Conservation (phyloP, 2,113 vertebrate genomes). For the Malurus cyaneus region DNA sequence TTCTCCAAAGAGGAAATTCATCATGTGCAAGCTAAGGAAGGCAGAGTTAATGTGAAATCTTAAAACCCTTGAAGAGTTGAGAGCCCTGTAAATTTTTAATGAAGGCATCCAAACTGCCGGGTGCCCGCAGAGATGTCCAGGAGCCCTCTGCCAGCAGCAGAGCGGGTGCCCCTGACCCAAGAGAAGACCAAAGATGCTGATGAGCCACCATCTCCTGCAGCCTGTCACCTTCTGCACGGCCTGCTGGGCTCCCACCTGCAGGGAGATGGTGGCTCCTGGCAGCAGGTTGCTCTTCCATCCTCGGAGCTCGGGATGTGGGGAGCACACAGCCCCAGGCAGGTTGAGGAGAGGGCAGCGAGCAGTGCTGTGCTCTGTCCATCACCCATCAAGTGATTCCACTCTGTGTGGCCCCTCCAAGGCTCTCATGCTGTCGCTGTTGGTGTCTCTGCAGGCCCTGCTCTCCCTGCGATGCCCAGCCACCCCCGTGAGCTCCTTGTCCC, state of each 20-base stretch:
- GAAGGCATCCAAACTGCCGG: background rate
- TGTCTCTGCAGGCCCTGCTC: constrained; percentile 27
- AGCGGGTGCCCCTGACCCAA: background rate
- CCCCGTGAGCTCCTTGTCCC: background rate
- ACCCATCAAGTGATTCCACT: background rate
- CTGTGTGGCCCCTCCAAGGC: background rate
- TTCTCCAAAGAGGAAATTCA: constrained; percentile 5
- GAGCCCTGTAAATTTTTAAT: constrained; percentile 54
- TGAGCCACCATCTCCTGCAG: background rate
- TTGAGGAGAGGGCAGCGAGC: background rate
- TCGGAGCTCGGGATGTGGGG: fast-evolving
- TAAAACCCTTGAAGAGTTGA: constrained; percentile 35
- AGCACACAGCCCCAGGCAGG: background rate
- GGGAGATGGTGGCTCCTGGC: background rate
- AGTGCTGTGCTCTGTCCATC: background rate
- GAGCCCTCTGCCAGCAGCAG: background rate
- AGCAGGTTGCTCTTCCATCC: background rate
- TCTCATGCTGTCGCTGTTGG: background rate
- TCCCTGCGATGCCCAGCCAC: constrained; percentile 43
- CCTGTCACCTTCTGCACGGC: fast-evolving
- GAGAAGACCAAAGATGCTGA: background rate
- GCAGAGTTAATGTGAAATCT: constrained; percentile 46
- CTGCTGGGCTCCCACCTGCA: background rate
- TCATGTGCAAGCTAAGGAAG: constrained; percentile 10
- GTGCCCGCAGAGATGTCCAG: background rate